Evolutionary conservation across 1,140 invertebrate genomes (phyloP).

Genomic region (Trichomalopsis sarcophagae): DNA sequence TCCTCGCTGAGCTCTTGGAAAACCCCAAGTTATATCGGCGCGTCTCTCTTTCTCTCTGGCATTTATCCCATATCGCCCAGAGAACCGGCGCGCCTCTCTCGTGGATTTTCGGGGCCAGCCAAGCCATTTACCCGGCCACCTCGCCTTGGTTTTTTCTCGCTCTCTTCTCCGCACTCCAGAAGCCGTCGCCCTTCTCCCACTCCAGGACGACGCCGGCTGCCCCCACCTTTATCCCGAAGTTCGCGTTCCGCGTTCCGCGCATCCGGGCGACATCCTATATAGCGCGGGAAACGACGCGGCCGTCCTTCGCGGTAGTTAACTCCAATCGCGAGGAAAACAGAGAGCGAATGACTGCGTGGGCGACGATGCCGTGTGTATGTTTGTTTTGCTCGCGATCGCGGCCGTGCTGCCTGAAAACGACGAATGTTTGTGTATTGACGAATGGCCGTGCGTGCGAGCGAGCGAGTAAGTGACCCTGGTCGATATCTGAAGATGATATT

Average conservation of each 20-base stretch:
- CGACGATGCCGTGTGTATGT: background rate
- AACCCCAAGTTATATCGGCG: background rate
- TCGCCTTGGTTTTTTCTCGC: constrained; percentile 38
- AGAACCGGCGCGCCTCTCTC: background rate
- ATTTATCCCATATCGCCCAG: background rate
- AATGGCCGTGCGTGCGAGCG: background rate
- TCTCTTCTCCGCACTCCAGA: constrained; percentile 13
- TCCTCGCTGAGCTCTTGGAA: background rate
- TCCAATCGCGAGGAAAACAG: background rate
- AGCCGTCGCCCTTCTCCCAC: constrained; percentile 36
- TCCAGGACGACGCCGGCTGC: background rate
- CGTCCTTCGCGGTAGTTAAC: constrained; percentile 31
- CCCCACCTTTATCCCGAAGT: constrained; percentile 9
- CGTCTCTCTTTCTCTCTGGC: background rate
- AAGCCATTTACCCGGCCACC: constrained; percentile 6
- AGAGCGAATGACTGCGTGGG: background rate
- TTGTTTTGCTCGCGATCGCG: background rate
- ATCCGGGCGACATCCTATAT: background rate
- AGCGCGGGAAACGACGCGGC: background rate
- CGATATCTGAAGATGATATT: background rate
- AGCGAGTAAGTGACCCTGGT: background rate
- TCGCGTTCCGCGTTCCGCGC: constrained; percentile 7
- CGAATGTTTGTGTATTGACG: background rate
- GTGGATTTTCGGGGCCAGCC: constrained; percentile 19
- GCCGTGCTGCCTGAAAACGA: background rate